phyloP scores from a whole-genome alignment of 1,140 invertebrate genomes.

The Atopsyche davidsoni region DNA sequence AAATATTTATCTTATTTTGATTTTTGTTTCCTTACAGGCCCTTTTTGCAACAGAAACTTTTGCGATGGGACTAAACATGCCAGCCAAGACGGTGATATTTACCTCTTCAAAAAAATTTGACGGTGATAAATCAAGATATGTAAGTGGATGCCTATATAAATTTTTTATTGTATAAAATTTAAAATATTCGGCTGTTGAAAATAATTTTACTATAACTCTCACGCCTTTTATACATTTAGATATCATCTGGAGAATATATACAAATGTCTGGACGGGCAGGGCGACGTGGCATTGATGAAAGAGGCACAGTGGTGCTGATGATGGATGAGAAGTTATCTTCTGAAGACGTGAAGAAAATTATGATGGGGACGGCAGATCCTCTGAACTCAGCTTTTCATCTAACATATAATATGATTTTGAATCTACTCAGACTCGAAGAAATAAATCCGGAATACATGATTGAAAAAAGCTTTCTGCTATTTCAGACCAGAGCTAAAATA shows the following conservation, averaged over 20 bases:
- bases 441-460: slow-evolving; percentile 99
- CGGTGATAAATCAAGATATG: slow-evolving; percentile 87
- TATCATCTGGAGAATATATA: slow-evolving; percentile 99
- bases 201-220: slow-evolving; percentile 2
- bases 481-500: slow-evolving; percentile 94
- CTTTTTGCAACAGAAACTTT: slow-evolving; percentile 99
- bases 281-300: slow-evolving; percentile 92
- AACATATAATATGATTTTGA: slow-evolving; percentile 97
- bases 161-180: slow-evolving; percentile 1
- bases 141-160: slow-evolving; percentile 42
- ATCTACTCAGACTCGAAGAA: slow-evolving; percentile 93
- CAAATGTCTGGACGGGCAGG: slow-evolving; percentile 99
- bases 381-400: slow-evolving; percentile 98
- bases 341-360: slow-evolving; percentile 72
- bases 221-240: slow-evolving; percentile 39
- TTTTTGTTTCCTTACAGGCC: slow-evolving; percentile 49
- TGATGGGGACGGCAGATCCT: slow-evolving; percentile 90
- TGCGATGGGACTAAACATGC: slow-evolving; percentile 99
- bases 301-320: slow-evolving; percentile 98
- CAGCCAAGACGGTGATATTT: slow-evolving; percentile 96
- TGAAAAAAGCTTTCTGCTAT: slow-evolving; percentile 97
- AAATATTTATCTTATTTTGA: not conserved
- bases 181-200: not conserved
- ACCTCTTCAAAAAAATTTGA: slow-evolving; percentile 96
- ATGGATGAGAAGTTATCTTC: slow-evolving; percentile 95